Base-by-base conservation (phyloP, 2,113 vertebrate species). In the Harpagus bidentatus region DNA sequence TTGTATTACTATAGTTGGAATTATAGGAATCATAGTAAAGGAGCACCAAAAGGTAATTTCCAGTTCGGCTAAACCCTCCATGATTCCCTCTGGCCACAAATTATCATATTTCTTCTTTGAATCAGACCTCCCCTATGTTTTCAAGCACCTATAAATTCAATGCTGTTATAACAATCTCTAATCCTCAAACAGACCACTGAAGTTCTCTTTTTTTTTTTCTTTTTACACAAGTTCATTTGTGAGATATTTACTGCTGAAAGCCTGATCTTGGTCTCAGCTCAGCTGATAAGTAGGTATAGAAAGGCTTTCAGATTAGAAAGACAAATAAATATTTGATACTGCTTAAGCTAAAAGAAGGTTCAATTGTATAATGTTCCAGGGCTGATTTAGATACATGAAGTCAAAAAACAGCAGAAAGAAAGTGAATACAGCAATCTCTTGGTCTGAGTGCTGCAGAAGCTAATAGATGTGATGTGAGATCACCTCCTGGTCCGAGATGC, bases 51-150 rank as follows among this genome's bases (percentile, higher is more conserved):
- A 97, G 83, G 91, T 97, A 96, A 98, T 97, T 97, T 98, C 83
- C 77, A 95, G 77, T 97, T 97, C 97, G 95, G 86, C 78, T 96
- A 90, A 97, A 95, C 70, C 5, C 6, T 87, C 79, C 59, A 22
- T 88, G 95, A 77, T 94, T 98, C 90, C 88, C 93, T 80, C 86
- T 89, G 91, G 97, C 86, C 90, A 92, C 82, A 94, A 95, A 97
- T 97, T 82, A 97, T 73, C 95, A 74, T 97, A 95, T 97, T 98
- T 98, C 92, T 96, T 97, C 93, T 94, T 85, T 80, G 83, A 97
- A 96, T 96, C 92, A 97, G 81, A 71, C 71, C 76, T 97, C 66
- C 42, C 26, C 50, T 87, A 59, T 59, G 42, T 91, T 95, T 90
- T 76, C 82, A 91, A 96, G 76, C 76, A 70, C 77, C 78, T 95